Evolutionary conservation across 2,113 vertebrate species (phyloP), one percentile per base, ranked within the genome.

Genomic region (Otus sunia): DNA sequence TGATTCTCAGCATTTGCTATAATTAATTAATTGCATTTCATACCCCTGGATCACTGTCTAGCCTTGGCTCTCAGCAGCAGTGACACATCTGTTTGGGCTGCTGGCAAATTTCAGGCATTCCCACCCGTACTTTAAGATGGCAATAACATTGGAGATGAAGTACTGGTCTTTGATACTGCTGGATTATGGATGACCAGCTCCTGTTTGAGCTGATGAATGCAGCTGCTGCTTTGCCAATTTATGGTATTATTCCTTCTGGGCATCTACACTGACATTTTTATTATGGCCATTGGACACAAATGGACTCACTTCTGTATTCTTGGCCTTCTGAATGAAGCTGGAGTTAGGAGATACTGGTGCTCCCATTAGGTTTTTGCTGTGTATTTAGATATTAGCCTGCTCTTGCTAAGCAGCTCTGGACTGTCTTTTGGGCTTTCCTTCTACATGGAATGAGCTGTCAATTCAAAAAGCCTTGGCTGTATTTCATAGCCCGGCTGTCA

Each of bases 181-280:
- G 50, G 84, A 75, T 94, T 93, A 76, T 58, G 81, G 94, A 92
- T 95, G 77, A 78, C 91, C 83, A 89, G 81, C 80, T 87, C 88
- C 90, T 74, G 69, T 94, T 94, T 55, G 87, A 82, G 84, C 77
- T 76, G 92, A 92, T 85, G 95, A 94, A 92, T 94, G 94, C 83
- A 50, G 37, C 80, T 94, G 76, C 73, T 53, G 92, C 69, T 30
- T 91, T 92, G 94, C 69, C 94, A 94, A 19, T 73, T 94, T 85
- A 62, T 82, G 74, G 87, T 12, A 87, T 94, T 93, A 93, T 79
- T 95, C 76, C 83, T 96, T 86, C 81, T 92, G 81, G 80, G 71
- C 87, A 80, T 64, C 77, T 92, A 41, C 69, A 59, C 37, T 92
- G 84, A 62, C 80, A 36, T 30, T 63, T 92, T 91, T 0, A 6